Evolutionary conservation across 2,888 invertebrate species (phyloP), one percentile per base, ranked within the genome.

Genomic region (Sphaerophoria rueppellii): DNA sequence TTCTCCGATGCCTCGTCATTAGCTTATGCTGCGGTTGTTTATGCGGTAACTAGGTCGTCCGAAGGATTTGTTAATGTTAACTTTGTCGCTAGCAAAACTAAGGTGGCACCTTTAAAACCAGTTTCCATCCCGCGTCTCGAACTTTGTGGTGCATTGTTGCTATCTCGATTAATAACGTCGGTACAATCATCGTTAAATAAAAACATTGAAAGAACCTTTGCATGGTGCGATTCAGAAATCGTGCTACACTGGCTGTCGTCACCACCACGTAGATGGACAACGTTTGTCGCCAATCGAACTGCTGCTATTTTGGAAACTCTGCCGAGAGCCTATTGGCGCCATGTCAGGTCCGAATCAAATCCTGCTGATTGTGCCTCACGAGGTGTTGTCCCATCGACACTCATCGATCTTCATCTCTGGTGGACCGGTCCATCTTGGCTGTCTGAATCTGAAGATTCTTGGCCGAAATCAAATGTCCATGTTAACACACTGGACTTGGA

Each of bases 191-290:
- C 85, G 0, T 24, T 85, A 3, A 85, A 70, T 9, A 32, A 54
- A 0, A 50, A 52, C 2, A 74, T 82, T 37, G 43, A 60, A 0
- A 70, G 32, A 24, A 74, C 69, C 9, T 54, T 58, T 11, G 78
- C 78, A 34, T 87, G 82, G 86, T 87, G 88, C 1, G 89, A 90
- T 76, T 90, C 89, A 0, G 88, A 87, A 43, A 67, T 75, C 40
- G 67, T 75, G 0, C 32, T 75, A 4, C 37, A 74, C 40, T 74
- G 58, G 37, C 35, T 57, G 4, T 35, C 57, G 0, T 70, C 67
- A 43, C 83, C 82, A 5, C 87, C 82, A 0, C 50, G 82, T 12
- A 75, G 72, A 34, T 87, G 86, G 87, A 73, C 60, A 12, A 79
- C 83, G 24, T 6, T 82, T 35, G 77, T 86, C 0, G 77, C 79